Percentiles rank a stretch among this genome's conserved stretches.
phyloP scores from a whole-genome alignment of 2,888 invertebrate genomes.

The Ferrisia virgata region DNA sequence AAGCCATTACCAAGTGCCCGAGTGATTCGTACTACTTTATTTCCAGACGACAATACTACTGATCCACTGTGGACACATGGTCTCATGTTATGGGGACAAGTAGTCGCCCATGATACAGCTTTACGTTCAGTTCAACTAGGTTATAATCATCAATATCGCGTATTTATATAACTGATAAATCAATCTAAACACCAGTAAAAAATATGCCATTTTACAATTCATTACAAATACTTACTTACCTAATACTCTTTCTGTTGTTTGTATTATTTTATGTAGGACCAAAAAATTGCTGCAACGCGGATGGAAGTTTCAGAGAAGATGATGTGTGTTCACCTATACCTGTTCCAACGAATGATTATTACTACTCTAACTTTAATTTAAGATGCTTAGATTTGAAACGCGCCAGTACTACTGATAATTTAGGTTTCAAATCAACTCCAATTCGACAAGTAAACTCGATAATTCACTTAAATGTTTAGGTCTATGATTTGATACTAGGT shows the following conservation, averaged over 20 bases:
- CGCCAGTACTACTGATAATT: conserved; percentile 40
- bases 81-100: conserved; percentile 76
- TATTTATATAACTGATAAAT: not conserved
- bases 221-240: not conserved
- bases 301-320: conserved; percentile 52
- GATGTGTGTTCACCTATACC: conserved; percentile 49
- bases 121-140: conserved; percentile 45
- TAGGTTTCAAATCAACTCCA: conserved; percentile 45
- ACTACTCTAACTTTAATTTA: conserved; percentile 45
- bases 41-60: conserved; percentile 66
- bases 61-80: conserved; percentile 70
- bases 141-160: not conserved
- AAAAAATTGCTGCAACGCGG: conserved; percentile 52
- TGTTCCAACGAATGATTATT: conserved; percentile 47
- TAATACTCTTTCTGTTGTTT: not conserved
- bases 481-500: not conserved
- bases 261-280: conserved; percentile 31
- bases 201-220: not conserved
- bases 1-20: conserved; percentile 67
- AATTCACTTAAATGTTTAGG: not conserved
- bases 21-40: conserved; percentile 64
- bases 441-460: conserved; percentile 44
- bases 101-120: conserved; percentile 71
- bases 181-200: too few species aligned
- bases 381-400: conserved; percentile 46